These are phyloP conservation scores for Progne subis DNA, from an alignment of 2,113 vertebrate genomes.

Conservation along the genomic window DNA sequence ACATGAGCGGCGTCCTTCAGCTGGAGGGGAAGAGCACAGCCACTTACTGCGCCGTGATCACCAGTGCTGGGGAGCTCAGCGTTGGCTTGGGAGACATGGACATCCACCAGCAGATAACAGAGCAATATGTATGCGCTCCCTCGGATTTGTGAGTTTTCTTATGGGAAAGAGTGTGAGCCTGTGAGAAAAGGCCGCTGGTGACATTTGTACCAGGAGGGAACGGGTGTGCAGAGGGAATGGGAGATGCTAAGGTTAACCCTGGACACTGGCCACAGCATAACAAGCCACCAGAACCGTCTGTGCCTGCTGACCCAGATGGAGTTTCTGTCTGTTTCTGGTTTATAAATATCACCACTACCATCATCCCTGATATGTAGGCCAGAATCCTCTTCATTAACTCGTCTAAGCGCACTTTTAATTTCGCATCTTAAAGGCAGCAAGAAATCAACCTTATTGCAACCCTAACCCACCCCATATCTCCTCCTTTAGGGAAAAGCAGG, in stretches of 20 bases:
- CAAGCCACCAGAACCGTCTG: background rate
- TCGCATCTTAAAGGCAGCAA: background rate
- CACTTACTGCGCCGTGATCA: constrained; percentile 73
- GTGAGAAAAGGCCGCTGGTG: background rate
- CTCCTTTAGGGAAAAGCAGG: background rate
- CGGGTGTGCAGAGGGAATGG: background rate
- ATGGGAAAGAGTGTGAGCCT: background rate
- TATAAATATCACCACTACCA: background rate
- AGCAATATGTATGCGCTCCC: constrained; percentile 77
- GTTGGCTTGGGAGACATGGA: constrained; percentile 91
- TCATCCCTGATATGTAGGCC: background rate
- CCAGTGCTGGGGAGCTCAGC: constrained; percentile 80
- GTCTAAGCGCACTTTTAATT: background rate
- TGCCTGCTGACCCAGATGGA: background rate
- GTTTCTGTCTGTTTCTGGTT: background rate
- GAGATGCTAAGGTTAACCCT: background rate
- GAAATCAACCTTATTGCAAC: background rate
- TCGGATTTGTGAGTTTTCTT: background rate
- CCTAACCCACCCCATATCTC: background rate
- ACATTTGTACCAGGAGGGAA: background rate
- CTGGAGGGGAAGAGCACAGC: constrained; percentile 66
- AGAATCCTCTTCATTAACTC: background rate
- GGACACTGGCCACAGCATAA: background rate
- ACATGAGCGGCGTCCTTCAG: constrained; percentile 48
- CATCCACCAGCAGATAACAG: constrained; percentile 85